A percentile compares a stretch with the other conserved stretches of the same genome.
Evolutionary conservation across 2,797 vertebrate genomes (phyloP).

Genomic region (Benthosema pterotum): DNA sequence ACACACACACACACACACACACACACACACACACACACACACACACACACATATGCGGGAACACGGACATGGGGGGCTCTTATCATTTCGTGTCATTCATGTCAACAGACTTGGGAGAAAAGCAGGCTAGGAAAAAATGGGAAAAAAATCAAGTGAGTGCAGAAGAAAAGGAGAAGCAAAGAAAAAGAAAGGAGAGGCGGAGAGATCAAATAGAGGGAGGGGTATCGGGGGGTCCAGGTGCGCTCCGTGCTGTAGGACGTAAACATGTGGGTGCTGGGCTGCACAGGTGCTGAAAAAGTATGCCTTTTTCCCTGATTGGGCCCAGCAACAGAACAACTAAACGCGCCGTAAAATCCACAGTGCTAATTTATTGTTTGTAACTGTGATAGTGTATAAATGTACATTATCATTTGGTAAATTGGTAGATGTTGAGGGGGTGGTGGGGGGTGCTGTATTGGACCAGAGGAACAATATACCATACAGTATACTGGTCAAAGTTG

Average conservation of each 20-base stretch:
- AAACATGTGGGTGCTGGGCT: conserved; percentile 67
- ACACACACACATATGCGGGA: background rate
- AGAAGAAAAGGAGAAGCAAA: background rate
- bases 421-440: conserved; percentile 3
- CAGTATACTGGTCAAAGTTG: no score
- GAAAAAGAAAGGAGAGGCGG: conserved; percentile 28
- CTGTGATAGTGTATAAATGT: no score
- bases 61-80: conserved; percentile 18
- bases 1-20: conserved; percentile 13
- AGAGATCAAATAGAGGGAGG: conserved; percentile 60
- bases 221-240: conserved; percentile 72
- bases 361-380: no score
- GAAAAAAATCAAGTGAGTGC: conserved; percentile 27
- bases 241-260: conserved; percentile 71
- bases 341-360: no score
- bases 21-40: conserved; percentile 14
- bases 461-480: conserved; percentile 22
- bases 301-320: conserved; percentile 54
- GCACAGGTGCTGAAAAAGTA: conserved; percentile 77
- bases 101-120: conserved; percentile 37
- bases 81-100: conserved; percentile 53
- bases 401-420: no score
- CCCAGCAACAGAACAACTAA: conserved; percentile 22
- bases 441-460: conserved; percentile 26
- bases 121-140: conserved; percentile 46